Conservation (phyloP, 2,888 invertebrate genomes). For the Nasonia oneida region DNA sequence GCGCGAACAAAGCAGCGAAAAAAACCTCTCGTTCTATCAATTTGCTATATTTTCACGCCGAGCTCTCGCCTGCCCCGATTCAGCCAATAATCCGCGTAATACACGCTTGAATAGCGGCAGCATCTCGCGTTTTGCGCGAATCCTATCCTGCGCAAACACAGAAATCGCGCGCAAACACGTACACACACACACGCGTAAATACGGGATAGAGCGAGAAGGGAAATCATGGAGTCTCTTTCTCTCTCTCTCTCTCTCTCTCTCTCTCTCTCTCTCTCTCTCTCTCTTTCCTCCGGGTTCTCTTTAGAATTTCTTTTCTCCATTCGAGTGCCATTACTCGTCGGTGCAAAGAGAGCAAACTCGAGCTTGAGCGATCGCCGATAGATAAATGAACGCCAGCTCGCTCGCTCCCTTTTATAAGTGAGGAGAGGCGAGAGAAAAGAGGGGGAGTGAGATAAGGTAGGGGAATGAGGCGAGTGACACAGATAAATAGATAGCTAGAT, state of each 20-base stretch:
- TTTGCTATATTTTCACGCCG: not conserved
- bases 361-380: slow-evolving; percentile 34
- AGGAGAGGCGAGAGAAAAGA: not conserved
- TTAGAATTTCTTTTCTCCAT: not conserved
- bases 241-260: no score
- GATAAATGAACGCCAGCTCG: slow-evolving; percentile 1
- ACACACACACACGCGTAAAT: not conserved
- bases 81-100: not conserved
- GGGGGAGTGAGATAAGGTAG: slow-evolving; percentile 24
- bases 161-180: not conserved
- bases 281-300: not conserved
- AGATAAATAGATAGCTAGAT: slow-evolving; percentile 43
- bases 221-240: not conserved
- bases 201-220: not conserved
- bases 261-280: not conserved
- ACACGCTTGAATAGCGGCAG: not conserved
- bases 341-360: slow-evolving; percentile 21
- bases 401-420: not conserved
- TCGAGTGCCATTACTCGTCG: slow-evolving; percentile 33
- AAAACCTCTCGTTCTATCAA: not conserved
- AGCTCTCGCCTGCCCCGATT: not conserved
- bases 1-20: not conserved
- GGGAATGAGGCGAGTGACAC: slow-evolving; percentile 15
- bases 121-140: not conserved
- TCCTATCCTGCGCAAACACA: not conserved